Base-by-base conservation (phyloP, 2,113 vertebrate genomes). In the Telmatochromis sp. region DNA sequence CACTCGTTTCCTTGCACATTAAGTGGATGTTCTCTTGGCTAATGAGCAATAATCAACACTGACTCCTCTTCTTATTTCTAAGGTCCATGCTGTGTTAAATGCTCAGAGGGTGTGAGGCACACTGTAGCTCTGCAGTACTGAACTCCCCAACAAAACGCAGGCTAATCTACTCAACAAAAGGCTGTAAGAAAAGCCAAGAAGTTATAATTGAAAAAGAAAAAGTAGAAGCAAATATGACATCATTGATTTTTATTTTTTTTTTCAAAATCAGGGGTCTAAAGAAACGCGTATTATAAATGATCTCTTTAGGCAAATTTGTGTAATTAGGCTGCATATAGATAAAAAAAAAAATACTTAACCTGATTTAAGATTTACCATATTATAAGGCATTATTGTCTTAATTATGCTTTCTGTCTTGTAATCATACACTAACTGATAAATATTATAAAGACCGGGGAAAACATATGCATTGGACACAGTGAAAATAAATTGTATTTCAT, bases 31-130 rank as follows among this genome's bases (percentile, higher is more conserved):
- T 96, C 97, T 97, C 96, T 96, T 93, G 96, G 95, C 97, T 98
- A 97, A 97, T 98, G 97, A 97, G 96, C 95, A 96, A 97, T 97
- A 97, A 97, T 97, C 97, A 98, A 97, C 97, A 97, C 89, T 95
- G 95, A 96, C 96, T 97, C 96, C 93, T 96, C 96, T 96, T 96
- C 94, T 95, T 96, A 96, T 97, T 97, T 95, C 95, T 96, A 93
- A 92, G 95, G 96, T 97, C 93, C 95, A 91, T 94, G 96, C 96
- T 91, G 97, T 96, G 96, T 96, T 97, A 96, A 97, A 97, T 94
- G 96, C 95, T 95, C 90, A 87, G 92, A 94, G 93, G 90, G 57
- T 83, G 92, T 26, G 23, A 73, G 51, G 79, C 65, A 86, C 79
- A 87, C 51, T 33, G 82, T 55, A 58, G 83, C 65, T 37, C 54